These are phyloP conservation scores for Tretioscincus oriximinensis DNA, from an alignment of 2,113 vertebrate species.

Conservation along the genomic window DNA sequence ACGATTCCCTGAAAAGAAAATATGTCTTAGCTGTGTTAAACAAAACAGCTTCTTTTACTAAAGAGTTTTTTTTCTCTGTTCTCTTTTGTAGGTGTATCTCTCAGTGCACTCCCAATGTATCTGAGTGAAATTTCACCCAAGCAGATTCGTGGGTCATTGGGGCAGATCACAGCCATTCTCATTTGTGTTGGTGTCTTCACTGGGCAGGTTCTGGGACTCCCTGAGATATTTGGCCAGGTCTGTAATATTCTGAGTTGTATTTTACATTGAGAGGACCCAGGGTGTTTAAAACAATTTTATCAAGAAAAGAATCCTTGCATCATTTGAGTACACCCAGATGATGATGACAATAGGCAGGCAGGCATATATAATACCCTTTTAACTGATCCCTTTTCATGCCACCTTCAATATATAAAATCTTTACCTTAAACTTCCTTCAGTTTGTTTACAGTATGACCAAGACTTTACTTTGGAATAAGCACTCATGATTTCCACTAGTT, in stretches of 20 bases:
- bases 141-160: slow-evolving; percentile 85
- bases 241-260: slow-evolving; percentile 50
- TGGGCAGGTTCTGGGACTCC: slow-evolving; percentile 89
- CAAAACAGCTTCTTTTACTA: not conserved
- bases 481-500: too few relatives aligned
- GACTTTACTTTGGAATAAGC: too few relatives aligned
- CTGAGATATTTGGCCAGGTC: slow-evolving; percentile 90
- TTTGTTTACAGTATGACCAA: too few relatives aligned
- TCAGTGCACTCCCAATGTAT: slow-evolving; percentile 93
- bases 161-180: slow-evolving; percentile 90
- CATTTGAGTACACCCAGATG: not conserved
- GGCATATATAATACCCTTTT: too few relatives aligned
- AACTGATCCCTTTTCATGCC: not conserved
- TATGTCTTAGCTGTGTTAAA: not conserved
- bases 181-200: slow-evolving; percentile 91
- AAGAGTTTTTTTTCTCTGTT: not conserved
- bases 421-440: too few relatives aligned
- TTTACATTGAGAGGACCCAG: not conserved
- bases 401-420: not conserved
- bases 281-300: not conserved
- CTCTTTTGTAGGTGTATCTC: slow-evolving; percentile 79
- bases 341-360: not conserved
- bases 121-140: slow-evolving; percentile 91
- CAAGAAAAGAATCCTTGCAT: not conserved
- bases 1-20: not conserved